Percentiles rank a stretch among this genome's conserved stretches.
These are phyloP conservation scores for Actinemys pallida DNA, from an alignment of 2,113 vertebrate species.

Conservation along the genomic window DNA sequence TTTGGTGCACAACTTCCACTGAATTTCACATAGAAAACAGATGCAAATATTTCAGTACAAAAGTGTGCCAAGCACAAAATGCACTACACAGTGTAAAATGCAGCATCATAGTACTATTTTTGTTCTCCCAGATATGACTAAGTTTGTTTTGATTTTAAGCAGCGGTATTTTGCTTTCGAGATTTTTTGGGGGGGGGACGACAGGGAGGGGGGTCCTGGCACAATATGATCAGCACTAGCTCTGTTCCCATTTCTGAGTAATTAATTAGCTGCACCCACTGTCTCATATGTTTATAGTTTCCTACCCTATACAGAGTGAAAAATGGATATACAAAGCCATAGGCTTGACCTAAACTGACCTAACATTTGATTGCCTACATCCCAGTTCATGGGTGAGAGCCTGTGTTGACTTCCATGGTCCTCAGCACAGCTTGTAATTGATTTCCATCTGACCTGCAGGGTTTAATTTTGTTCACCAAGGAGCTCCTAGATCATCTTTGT, in stretches of 20 bases:
- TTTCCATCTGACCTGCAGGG: constrained; percentile 64
- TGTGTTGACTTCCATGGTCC: constrained; percentile 47
- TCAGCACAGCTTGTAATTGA: constrained; percentile 62
- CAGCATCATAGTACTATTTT: neutral
- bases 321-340: constrained; percentile 59
- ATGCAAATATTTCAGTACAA: neutral
- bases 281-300: constrained; percentile 69
- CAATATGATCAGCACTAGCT: neutral
- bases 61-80: neutral
- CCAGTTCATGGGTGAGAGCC: constrained; percentile 32
- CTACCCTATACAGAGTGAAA: constrained; percentile 70
- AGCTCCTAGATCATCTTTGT: constrained; percentile 17
- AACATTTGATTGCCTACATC: constrained; percentile 55
- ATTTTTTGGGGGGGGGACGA: neutral
- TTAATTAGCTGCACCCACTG: constrained; percentile 65
- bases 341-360: constrained; percentile 69
- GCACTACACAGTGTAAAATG: neutral
- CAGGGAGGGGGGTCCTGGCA: neutral
- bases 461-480: constrained; percentile 48
- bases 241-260: constrained; percentile 30
- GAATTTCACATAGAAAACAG: neutral
- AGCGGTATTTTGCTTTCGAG: neutral
- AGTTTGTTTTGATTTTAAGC: neutral
- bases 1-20: neutral
- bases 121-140: neutral